phyloP scores from a whole-genome alignment of 1,140 invertebrate species.

The Phortica variegata region DNA sequence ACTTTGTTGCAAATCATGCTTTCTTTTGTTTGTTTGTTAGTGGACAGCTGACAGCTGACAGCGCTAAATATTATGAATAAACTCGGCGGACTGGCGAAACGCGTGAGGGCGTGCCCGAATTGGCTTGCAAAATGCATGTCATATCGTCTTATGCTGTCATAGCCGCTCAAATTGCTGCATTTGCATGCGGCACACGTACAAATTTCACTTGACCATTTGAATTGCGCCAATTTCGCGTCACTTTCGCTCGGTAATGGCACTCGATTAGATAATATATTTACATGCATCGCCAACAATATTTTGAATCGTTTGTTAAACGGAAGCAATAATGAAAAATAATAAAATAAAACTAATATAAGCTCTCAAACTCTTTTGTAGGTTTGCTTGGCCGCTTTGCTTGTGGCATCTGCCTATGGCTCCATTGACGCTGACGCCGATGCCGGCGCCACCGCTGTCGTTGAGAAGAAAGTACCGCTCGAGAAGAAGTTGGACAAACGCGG shows the following conservation, averaged over 20 bases:
- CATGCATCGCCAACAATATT: too few species aligned
- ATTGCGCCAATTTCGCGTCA: constrained; percentile 18
- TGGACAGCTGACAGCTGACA: too few species aligned
- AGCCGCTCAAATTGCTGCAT: constrained; percentile 22
- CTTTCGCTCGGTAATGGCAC: constrained; percentile 31
- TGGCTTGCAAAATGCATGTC: too few species aligned
- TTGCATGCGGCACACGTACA: constrained; percentile 33
- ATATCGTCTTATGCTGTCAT: too few species aligned
- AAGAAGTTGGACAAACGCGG: constrained; percentile 65
- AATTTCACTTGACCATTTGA: constrained; percentile 52
- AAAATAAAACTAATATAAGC: constrained; percentile 8
- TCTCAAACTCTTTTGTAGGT: constrained; percentile 61
- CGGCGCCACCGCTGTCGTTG: constrained; percentile 51
- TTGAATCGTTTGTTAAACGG: too few species aligned
- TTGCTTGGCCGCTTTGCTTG: constrained; percentile 69
- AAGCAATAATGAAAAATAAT: neutral
- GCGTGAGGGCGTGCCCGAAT: too few species aligned
- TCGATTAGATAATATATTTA: constrained; percentile 32
- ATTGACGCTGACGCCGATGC: constrained; percentile 47
- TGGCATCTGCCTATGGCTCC: constrained; percentile 64
- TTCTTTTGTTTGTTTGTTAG: too few species aligned
- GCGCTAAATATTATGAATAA: too few species aligned
- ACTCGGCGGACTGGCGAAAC: too few species aligned
- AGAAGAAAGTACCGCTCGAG: constrained; percentile 63
- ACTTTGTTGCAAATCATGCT: too few species aligned